Evolutionary conservation across 2,797 vertebrate species (phyloP), one percentile per base, ranked within the genome.

Genomic region (Catostomus latipinnis): DNA sequence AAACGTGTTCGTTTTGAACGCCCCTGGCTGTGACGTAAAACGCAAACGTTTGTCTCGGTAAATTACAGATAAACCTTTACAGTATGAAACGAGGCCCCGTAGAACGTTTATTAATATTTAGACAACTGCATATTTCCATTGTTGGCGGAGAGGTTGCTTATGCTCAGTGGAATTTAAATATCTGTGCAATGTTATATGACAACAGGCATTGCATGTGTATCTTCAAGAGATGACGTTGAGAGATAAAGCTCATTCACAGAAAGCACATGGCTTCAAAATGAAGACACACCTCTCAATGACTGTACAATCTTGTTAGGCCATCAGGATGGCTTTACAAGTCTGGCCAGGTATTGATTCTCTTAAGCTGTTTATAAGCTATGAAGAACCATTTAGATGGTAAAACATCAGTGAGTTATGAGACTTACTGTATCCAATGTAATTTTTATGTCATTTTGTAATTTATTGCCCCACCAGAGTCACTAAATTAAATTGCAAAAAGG

Each of bases 301-400:
- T 34, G 2, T 16, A 65, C 22, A 45, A 11, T 2, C 14, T 75
- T 34, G n/a, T 63, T n/a, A 16, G 52, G 57, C 61, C n/a, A 18
- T 58, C 45, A 49, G 71, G 61, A 62, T 45, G 60, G 70, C 53
- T 73, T 63, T 16, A 74, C 65, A 18, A 45, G 73, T 43, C 58
- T 80, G 60, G 76, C 6, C 71, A 12, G 46, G 56, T 18, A 34
- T 53, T 62, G 58, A 63, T 56, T 56, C 57, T 74, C 8, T 58
- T 81, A 76, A 84, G 69, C 75, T 65, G 67, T 58, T 81, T 79
- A 79, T 14, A 73, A 79, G 66, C 74, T 65, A 76, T 52, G 58
- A 72, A 73, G 70, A 62, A 58, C n/a, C 45, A 66, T 81, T 48
- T 53, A 11, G 62, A 52, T 5, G 2, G 71, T 66, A 66, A 46